Percentiles rank a stretch among this genome's conserved stretches.
Evolutionary conservation across 2,888 invertebrate species (phyloP).

Genomic region (Volucella inanis): DNA sequence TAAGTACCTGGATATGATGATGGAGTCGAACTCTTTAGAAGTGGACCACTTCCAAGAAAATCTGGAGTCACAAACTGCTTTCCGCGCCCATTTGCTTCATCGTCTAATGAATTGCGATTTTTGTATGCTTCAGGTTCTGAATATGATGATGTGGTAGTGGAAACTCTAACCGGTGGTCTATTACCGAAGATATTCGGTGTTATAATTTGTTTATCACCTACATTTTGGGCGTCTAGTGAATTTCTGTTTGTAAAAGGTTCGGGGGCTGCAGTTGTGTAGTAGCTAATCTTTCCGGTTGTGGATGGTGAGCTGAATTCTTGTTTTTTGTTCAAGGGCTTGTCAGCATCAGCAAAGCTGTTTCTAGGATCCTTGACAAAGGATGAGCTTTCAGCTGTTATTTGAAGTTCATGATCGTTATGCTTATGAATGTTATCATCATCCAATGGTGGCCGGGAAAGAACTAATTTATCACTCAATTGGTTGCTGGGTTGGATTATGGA

Average conservation of each 20-base stretch:
- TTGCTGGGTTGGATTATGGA: not conserved
- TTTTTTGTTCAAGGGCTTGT: constrained; percentile 55
- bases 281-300: constrained; percentile 31
- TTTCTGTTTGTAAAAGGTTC: constrained; percentile 50
- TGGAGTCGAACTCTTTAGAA: constrained; percentile 76
- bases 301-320: constrained; percentile 25
- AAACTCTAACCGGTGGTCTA: constrained; percentile 61
- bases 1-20: constrained; percentile 78
- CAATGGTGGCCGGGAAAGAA: constrained; percentile 77
- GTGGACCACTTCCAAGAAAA: constrained; percentile 56
- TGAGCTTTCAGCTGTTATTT: constrained; percentile 90
- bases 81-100: not conserved
- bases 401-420: constrained; percentile 84
- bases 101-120: constrained; percentile 23
- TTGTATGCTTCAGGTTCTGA: constrained; percentile 75
- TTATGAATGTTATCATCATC: constrained; percentile 75
- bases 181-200: constrained; percentile 56
- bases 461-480: constrained; percentile 12
- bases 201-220: constrained; percentile 36
- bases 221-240: constrained; percentile 29
- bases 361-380: constrained; percentile 85
- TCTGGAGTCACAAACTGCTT: constrained; percentile 58
- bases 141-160: constrained; percentile 76
- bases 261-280: constrained; percentile 39
- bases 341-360: constrained; percentile 67